Percentiles rank a stretch among this genome's conserved stretches.
Conservation (phyloP, 1,140 invertebrate species). For the Pseudomyrmex sp. region DNA sequence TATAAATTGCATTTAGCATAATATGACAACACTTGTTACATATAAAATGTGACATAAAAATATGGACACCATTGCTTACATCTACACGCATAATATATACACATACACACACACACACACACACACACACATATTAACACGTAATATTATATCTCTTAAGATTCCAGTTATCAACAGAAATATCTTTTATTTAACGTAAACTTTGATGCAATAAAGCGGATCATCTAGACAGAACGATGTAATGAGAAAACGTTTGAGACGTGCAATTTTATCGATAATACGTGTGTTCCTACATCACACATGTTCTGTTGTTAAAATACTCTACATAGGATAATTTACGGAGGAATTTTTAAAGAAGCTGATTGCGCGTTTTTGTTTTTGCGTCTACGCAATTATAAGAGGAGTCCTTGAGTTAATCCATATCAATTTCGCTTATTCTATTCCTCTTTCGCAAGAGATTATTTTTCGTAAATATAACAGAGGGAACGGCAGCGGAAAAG, state of each 20-base stretch:
- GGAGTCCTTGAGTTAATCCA: constrained; percentile 32
- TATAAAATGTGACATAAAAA: too few species aligned
- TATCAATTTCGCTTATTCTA: constrained; percentile 52
- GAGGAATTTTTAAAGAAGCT: background rate
- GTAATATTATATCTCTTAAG: too few species aligned
- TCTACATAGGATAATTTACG: constrained; percentile 8
- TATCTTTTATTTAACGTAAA: constrained; percentile 6
- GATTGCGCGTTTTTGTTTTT: constrained; percentile 4
- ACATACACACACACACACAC: too few species aligned
- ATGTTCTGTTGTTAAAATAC: constrained; percentile 3
- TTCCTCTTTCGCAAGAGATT: background rate
- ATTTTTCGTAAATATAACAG: constrained; percentile 46
- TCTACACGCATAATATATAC: too few species aligned
- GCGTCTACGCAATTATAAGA: background rate
- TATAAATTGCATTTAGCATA: background rate
- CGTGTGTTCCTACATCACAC: background rate
- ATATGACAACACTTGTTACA: too few species aligned
- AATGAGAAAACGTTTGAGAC: constrained; percentile 3
- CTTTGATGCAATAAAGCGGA: constrained; percentile 32
- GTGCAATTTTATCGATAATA: constrained; percentile 37
- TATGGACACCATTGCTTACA: too few species aligned
- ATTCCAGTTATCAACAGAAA: too few species aligned
- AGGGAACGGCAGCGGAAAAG: background rate
- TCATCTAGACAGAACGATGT: background rate
- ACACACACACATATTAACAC: too few species aligned